phyloP scores from a whole-genome alignment of 1,140 invertebrate species.

The Drosophila repletoides region DNA sequence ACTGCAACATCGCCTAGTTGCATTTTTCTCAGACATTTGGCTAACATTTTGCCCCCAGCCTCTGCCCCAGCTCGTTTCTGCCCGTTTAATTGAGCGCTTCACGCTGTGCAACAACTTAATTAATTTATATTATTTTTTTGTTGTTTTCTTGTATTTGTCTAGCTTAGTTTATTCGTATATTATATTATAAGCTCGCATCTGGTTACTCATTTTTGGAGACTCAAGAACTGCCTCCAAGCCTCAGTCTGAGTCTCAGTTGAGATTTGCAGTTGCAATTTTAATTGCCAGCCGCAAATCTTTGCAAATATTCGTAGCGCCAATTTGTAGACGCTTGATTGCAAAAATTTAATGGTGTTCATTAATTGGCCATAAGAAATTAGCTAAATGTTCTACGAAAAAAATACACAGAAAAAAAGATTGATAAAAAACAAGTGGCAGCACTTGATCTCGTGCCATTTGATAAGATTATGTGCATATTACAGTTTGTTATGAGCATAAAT shows the following conservation, averaged over 20 bases:
- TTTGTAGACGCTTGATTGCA: conserved; percentile 76
- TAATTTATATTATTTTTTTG: conserved; percentile 68
- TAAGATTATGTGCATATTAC: conserved; percentile 33
- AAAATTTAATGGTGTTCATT: conserved; percentile 80
- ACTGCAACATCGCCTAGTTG: conserved; percentile 71
- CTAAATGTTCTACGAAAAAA: conserved; percentile 33
- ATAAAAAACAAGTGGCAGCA: background rate
- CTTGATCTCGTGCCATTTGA: conserved; percentile 33
- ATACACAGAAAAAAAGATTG: background rate
- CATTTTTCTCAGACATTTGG: conserved; percentile 78
- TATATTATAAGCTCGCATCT: conserved; percentile 62
- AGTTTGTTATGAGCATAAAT: conserved; percentile 6
- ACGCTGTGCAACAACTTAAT: conserved; percentile 80
- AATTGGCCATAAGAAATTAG: conserved; percentile 68
- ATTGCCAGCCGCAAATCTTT: conserved; percentile 65
- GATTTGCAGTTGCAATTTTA: conserved; percentile 74
- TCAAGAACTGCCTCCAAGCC: conserved; percentile 21
- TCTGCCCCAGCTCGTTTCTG: conserved; percentile 5
- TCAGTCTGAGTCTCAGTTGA: conserved; percentile 20
- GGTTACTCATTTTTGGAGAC: conserved; percentile 58
- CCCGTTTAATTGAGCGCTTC: conserved; percentile 67
- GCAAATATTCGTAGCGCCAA: conserved; percentile 68
- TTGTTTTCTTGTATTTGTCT: conserved; percentile 17
- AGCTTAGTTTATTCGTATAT: conserved; percentile 43
- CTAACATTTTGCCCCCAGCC: conserved; percentile 19